A percentile compares a stretch with the other conserved stretches of the same genome.
Conservation (phyloP, 2,888 invertebrate species). For the Ditula angustiorana region DNA sequence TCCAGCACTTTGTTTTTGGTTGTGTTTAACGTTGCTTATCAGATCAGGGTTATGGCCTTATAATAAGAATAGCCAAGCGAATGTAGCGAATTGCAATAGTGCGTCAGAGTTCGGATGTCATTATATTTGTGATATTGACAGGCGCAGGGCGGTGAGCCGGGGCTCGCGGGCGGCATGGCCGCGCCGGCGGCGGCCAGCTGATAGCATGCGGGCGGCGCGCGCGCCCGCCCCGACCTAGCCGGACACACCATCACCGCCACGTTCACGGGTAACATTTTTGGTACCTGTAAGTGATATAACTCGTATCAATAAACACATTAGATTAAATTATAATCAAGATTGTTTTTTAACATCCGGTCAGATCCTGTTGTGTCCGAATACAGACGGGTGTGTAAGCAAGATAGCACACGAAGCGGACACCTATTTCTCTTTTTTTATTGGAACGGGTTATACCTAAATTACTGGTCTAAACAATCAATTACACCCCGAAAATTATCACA, state of each 20-base stretch:
- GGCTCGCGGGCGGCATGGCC: constrained; percentile 76
- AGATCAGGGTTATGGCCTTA: background rate
- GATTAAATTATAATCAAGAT: too few relatives aligned
- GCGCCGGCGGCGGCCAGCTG: constrained; percentile 74
- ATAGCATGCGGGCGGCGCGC: constrained; percentile 84
- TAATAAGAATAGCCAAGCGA: constrained; percentile 18
- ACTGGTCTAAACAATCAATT: background rate
- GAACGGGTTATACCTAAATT: background rate
- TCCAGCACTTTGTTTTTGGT: too few relatives aligned
- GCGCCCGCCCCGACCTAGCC: constrained; percentile 83
- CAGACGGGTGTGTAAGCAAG: too few relatives aligned
- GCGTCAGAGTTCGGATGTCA: constrained; percentile 27
- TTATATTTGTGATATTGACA: constrained; percentile 51
- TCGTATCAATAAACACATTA: too few relatives aligned
- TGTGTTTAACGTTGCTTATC: too few relatives aligned
- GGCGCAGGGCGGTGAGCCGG: constrained; percentile 77
- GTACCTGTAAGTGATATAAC: too few relatives aligned
- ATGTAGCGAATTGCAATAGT: background rate
- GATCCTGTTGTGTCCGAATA: too few relatives aligned
- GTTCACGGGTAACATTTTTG: constrained; percentile 71
- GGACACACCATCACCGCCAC: constrained; percentile 78
- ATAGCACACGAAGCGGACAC: too few relatives aligned
- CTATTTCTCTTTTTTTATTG: too few relatives aligned
- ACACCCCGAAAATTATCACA: background rate
- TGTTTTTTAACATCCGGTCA: too few relatives aligned